Percentiles rank a stretch among this genome's conserved stretches.
phyloP scores from a whole-genome alignment of 2,113 vertebrate genomes.

The Todiramphus chloris region DNA sequence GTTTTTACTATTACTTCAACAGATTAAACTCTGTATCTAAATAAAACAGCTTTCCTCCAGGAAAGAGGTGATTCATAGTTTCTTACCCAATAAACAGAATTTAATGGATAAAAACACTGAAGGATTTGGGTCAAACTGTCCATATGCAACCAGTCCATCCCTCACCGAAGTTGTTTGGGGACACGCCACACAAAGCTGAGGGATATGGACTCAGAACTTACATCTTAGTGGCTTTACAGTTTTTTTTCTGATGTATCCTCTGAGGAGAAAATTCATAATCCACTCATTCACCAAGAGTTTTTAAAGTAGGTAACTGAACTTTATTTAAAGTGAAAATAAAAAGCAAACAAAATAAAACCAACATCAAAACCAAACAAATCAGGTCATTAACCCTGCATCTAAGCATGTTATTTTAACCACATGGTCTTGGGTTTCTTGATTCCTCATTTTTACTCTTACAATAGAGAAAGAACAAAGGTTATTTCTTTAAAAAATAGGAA shows the following conservation, averaged over 20 bases:
- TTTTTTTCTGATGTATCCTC: neutral
- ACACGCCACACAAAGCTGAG: neutral
- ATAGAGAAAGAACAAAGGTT: neutral
- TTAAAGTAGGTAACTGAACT: neutral
- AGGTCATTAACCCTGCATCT: neutral
- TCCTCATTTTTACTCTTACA: neutral
- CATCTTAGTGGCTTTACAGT: neutral
- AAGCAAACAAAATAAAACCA: neutral
- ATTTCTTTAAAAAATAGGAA: neutral
- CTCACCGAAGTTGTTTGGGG: neutral
- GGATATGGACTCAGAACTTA: neutral
- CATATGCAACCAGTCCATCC: neutral
- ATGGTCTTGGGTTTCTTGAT: neutral
- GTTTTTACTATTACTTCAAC: constrained; percentile 10
- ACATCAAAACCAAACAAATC: neutral
- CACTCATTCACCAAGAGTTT: neutral
- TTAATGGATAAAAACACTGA: neutral
- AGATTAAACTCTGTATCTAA: constrained; percentile 39
- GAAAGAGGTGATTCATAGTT: neutral
- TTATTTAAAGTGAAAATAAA: neutral
- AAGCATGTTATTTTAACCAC: neutral
- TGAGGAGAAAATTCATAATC: neutral
- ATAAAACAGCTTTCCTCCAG: neutral
- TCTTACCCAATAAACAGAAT: neutral
- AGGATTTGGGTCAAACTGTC: neutral